Percentiles rank a stretch among this genome's conserved stretches.
Evolutionary conservation across 2,888 invertebrate genomes (phyloP).

Genomic region (Toxonevra muliebris): DNA sequence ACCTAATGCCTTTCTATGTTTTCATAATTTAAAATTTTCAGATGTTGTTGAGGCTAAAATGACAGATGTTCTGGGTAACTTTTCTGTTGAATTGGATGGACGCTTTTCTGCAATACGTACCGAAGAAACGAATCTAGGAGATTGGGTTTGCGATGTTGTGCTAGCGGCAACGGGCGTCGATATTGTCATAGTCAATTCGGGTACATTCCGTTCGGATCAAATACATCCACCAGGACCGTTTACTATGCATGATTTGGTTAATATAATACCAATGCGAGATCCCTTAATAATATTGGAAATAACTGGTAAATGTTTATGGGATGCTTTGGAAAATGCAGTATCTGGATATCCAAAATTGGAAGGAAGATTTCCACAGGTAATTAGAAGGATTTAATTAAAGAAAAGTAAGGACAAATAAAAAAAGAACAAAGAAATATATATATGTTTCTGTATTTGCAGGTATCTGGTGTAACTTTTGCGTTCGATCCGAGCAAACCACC

Average conservation of each 20-base stretch:
- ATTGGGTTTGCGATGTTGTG: conserved; percentile 84
- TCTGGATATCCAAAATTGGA: conserved; percentile 87
- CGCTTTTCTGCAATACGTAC: conserved; percentile 82
- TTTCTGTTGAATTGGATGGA: conserved; percentile 88
- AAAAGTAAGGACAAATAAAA: neutral
- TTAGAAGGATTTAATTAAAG: neutral
- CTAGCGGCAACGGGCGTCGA: conserved; percentile 87
- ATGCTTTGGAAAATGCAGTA: conserved; percentile 85
- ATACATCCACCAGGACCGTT: conserved; percentile 84
- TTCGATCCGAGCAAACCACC: conserved; percentile 77
- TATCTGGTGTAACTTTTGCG: conserved; percentile 79
- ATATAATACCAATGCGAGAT: conserved; percentile 87
- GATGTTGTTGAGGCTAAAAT: conserved; percentile 84
- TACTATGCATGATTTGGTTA: conserved; percentile 82
- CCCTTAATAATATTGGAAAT: conserved; percentile 81
- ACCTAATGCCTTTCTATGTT: too few relatives aligned
- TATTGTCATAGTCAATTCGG: conserved; percentile 85
- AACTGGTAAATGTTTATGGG: conserved; percentile 74
- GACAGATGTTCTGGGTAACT: conserved; percentile 83
- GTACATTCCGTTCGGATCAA: conserved; percentile 65
- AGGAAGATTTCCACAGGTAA: conserved; percentile 84
- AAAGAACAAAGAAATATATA: too few relatives aligned
- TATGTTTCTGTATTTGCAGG: conserved; percentile 65
- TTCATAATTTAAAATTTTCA: conserved; percentile 54
- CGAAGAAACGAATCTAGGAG: conserved; percentile 88